A percentile compares a stretch with the other conserved stretches of the same genome.
Conservation (phyloP, 2,113 vertebrate genomes). For the Anolis sagrei region DNA sequence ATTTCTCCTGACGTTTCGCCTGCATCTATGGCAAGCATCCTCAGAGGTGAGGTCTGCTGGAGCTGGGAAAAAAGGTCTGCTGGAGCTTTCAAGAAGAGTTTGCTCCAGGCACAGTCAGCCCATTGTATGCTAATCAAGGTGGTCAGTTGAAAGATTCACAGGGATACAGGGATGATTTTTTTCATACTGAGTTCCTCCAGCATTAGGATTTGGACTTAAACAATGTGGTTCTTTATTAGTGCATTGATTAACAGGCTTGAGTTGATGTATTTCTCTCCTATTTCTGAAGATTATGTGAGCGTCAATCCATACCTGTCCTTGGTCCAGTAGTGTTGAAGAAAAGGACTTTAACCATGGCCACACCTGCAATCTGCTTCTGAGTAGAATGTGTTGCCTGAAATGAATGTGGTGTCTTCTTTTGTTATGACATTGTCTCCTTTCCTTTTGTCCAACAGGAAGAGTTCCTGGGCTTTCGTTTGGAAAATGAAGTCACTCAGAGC, state of each 20-base stretch:
- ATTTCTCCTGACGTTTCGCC: no score
- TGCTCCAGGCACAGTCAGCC: no score
- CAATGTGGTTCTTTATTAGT: neutral
- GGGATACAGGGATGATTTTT: neutral
- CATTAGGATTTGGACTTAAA: no score
- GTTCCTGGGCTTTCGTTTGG: constrained; percentile 87
- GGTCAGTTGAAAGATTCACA: no score
- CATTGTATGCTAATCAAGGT: no score
- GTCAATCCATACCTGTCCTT: neutral
- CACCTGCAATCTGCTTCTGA: neutral
- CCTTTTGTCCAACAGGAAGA: constrained; percentile 80
- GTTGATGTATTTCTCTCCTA: neutral
- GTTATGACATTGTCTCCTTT: neutral
- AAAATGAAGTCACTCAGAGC: constrained; percentile 75
- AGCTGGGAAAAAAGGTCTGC: no score
- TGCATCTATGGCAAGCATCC: no score
- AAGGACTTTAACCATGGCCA: neutral
- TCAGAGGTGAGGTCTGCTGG: no score
- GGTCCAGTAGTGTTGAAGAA: neutral
- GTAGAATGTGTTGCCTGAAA: neutral
- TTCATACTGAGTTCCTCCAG: neutral
- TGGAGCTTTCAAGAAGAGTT: no score
- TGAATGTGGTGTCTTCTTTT: neutral
- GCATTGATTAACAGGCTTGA: neutral
- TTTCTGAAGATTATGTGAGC: no score